These are phyloP conservation scores for Harpalus rubripes DNA, from an alignment of 2,888 invertebrate species.

Conservation along the genomic window DNA sequence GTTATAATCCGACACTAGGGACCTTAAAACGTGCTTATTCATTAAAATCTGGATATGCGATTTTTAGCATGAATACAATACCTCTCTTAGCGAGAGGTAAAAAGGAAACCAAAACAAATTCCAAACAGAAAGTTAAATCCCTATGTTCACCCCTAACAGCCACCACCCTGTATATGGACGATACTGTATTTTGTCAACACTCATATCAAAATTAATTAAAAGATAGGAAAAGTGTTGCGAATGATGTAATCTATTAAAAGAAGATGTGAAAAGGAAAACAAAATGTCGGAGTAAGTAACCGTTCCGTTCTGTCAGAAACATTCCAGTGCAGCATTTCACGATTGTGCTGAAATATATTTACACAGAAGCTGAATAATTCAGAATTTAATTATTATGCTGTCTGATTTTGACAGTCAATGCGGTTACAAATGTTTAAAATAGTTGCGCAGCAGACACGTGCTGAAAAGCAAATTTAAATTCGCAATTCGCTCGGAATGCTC, in stretches of 20 bases:
- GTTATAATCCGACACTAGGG: too few species aligned
- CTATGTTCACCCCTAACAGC: too few species aligned
- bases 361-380: constrained; percentile 37
- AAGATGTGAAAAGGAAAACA: neutral
- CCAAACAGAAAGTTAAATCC: too few species aligned
- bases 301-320: neutral
- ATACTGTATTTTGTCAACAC: too few species aligned
- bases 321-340: neutral
- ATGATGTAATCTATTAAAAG: neutral
- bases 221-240: too few species aligned
- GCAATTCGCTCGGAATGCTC: constrained; percentile 44
- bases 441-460: constrained; percentile 30
- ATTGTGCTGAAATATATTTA: constrained; percentile 18
- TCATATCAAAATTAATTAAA: neutral
- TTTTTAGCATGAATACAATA: too few species aligned
- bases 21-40: too few species aligned
- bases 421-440: constrained; percentile 54
- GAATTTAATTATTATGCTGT: constrained; percentile 52
- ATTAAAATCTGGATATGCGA: too few species aligned
- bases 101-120: too few species aligned
- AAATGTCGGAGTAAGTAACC: neutral
- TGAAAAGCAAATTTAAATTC: constrained; percentile 50
- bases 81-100: too few species aligned
- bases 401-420: constrained; percentile 52
- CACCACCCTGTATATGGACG: too few species aligned